These are phyloP conservation scores for Bubo bubo DNA, from an alignment of 2,113 vertebrate genomes.

Conservation along the genomic window DNA sequence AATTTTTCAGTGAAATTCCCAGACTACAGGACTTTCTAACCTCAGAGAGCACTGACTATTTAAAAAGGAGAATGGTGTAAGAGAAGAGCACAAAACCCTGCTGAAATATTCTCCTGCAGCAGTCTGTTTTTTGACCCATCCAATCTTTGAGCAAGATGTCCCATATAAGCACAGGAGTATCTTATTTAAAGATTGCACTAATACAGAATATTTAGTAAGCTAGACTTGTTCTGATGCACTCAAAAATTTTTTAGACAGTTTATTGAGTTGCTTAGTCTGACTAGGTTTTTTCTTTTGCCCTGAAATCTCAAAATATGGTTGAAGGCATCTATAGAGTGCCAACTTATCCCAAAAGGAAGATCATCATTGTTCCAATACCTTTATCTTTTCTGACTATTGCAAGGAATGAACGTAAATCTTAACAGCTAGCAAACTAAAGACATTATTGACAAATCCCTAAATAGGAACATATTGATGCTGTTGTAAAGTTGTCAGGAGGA, in stretches of 20 bases:
- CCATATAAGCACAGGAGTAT: background rate
- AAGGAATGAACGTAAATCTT: background rate
- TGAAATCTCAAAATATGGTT: background rate
- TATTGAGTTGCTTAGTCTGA: background rate
- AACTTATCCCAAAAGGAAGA: background rate
- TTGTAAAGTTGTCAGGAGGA: background rate
- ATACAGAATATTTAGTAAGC: background rate
- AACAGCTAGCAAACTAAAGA: background rate
- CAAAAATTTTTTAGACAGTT: background rate
- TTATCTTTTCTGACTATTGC: background rate
- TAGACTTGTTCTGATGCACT: background rate
- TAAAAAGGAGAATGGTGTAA: background rate
- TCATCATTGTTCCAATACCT: background rate
- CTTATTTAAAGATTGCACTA: background rate
- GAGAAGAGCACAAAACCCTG: background rate
- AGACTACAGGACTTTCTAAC: slow-evolving; percentile 57
- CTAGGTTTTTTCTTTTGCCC: background rate
- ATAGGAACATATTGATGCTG: background rate
- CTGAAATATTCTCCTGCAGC: background rate
- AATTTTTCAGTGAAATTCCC: slow-evolving; percentile 55
- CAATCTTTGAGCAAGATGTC: background rate
- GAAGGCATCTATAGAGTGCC: background rate
- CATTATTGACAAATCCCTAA: background rate
- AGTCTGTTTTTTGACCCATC: background rate
- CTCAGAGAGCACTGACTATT: background rate